Base-by-base conservation (phyloP, 2,113 vertebrate genomes). In the Probosciger aterrimus region DNA sequence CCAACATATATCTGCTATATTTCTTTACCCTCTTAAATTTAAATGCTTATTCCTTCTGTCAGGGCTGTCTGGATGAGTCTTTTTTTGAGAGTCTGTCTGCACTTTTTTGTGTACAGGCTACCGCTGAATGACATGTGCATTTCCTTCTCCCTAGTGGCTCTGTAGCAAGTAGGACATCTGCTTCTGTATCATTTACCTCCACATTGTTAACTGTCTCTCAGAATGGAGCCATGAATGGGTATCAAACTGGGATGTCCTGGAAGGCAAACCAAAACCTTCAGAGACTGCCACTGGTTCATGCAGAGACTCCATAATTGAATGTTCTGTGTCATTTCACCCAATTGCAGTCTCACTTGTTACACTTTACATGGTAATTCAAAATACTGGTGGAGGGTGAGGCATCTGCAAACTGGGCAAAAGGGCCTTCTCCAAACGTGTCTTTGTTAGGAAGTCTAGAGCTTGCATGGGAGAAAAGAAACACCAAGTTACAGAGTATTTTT, bases 241-340 rank as follows among this genome's bases (percentile, higher is more conserved):
- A 12, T 91, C 86, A 93, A 67, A 76, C 71, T 64, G 70, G 64
- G 65, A 59, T 83, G 63, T 88, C 74, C n/a, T 85, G 74, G 50
- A 93, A 82, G 81, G 39, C 68, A 85, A 39, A 37, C 37, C 6
- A 4, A 60, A 78, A 50, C 65, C 43, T 57, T 86, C 43, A 91
- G 70, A 81, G 12, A 8, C 43, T 88, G 59, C 60, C 46, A 27
- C 30, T 46, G 49, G 35, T 43, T 91, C 86, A 20, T 37, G 55
- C 55, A 67, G 85, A 87, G 84, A 64, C 52, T 74, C 64, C 1
- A 4, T 95, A 93, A 96, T 70, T 91, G 77, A 79, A 90, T 82
- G 92, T 94, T 97, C 84, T 86, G 55, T 55, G 65, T 83, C 63
- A 52, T 74, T 96, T 95, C 95, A 86, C 67, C 47, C 28, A 23